Percentiles rank a stretch among this genome's conserved stretches.
Evolutionary conservation across 2,888 invertebrate species (phyloP).

Genomic region (Gymnoscelis rufifasciata): DNA sequence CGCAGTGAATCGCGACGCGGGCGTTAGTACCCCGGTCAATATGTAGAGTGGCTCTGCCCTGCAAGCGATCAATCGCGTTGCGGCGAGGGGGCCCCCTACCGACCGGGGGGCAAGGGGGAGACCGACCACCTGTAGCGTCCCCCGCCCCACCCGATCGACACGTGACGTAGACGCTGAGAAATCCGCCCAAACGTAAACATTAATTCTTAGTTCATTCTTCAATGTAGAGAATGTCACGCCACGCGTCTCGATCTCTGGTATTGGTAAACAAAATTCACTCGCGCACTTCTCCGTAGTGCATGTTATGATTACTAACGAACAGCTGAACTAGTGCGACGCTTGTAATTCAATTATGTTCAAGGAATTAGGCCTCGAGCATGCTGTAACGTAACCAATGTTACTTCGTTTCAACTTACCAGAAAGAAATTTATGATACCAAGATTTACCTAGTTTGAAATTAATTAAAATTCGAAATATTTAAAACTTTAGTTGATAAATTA

Average conservation of each 20-base stretch:
- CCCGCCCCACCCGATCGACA: conserved; percentile 56
- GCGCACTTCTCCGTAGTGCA: conserved; percentile 34
- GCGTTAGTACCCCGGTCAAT: conserved; percentile 74
- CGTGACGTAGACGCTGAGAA: conserved; percentile 76
- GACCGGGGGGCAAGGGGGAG: conserved; percentile 29
- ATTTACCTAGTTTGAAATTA: too few species aligned
- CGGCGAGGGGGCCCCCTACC: conserved; percentile 43
- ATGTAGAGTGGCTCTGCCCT: conserved; percentile 75
- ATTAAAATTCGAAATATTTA: too few species aligned
- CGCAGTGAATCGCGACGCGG: conserved; percentile 64
- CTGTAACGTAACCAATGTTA: conserved; percentile 20
- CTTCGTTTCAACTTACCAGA: not conserved
- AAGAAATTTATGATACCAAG: too few species aligned
- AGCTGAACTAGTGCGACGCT: conserved; percentile 40
- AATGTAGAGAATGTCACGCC: conserved; percentile 72
- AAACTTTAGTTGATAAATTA: too few species aligned
- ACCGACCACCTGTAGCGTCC: conserved; percentile 67
- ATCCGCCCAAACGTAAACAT: conserved; percentile 79
- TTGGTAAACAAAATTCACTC: conserved; percentile 70
- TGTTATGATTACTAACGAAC: conserved; percentile 33
- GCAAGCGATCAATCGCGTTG: conserved; percentile 74
- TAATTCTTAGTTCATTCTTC: conserved; percentile 78
- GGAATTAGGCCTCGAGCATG: conserved; percentile 45
- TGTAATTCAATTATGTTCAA: conserved; percentile 62
- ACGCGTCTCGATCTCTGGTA: conserved; percentile 68